Percentiles rank a stretch among this genome's conserved stretches.
Evolutionary conservation across 92 coral and sea anemone genomes (phyloP).

Genomic region (Nematostella vectensis): DNA sequence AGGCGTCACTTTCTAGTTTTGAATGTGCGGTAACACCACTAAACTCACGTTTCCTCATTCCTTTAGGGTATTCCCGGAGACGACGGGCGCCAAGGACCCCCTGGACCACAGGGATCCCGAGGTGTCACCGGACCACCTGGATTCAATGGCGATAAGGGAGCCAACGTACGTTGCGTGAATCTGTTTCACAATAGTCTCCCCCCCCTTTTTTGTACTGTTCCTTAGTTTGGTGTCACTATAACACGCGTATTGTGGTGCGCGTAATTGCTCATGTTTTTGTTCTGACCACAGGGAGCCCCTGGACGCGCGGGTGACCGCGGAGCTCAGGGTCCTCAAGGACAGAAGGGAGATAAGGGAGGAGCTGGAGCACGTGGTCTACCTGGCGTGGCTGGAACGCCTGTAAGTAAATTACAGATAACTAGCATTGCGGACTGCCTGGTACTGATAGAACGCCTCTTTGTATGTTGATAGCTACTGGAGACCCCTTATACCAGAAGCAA

Average conservation of each 20-base stretch:
- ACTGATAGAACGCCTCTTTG: too few relatives aligned
- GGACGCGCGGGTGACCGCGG: constrained; percentile 45
- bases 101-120: constrained; percentile 47
- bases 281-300: constrained; percentile 37
- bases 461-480: too few relatives aligned
- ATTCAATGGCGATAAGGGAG: constrained; percentile 43
- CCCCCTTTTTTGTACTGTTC: neutral
- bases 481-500: too few relatives aligned
- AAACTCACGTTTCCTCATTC: too few relatives aligned
- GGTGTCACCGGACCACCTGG: constrained; percentile 52
- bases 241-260: too few relatives aligned
- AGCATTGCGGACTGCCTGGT: too few relatives aligned
- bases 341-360: constrained; percentile 50
- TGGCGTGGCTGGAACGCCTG: constrained; percentile 45
- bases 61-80: constrained; percentile 50
- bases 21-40: too few relatives aligned
- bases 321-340: constrained; percentile 27
- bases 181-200: neutral
- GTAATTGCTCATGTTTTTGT: too few relatives aligned
- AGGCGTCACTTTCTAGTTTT: too few relatives aligned
- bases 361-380: constrained; percentile 32
- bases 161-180: constrained; percentile 4
- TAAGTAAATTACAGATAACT: constrained; percentile 13
- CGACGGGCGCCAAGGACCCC: constrained; percentile 46
- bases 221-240: too few relatives aligned